A percentile compares a stretch with the other conserved stretches of the same genome.
These are phyloP conservation scores for Pangasius djambal DNA, from an alignment of 2,797 vertebrate genomes.

Conservation along the genomic window DNA sequence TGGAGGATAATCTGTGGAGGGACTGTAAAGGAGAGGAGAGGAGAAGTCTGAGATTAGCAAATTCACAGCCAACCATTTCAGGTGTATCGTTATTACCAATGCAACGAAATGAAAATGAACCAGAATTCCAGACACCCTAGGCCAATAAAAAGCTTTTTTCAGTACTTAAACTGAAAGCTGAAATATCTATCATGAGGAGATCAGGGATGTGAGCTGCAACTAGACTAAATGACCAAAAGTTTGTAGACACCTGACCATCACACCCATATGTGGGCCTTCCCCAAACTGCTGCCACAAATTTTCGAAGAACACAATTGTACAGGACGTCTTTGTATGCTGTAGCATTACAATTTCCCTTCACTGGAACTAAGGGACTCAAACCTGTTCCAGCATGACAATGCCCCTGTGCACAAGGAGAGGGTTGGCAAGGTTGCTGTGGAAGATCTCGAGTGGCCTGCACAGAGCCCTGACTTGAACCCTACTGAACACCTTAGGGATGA, in stretches of 20 bases:
- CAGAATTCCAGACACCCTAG: neutral
- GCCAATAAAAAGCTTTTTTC: neutral
- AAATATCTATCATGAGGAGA: neutral
- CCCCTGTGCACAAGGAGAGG: neutral
- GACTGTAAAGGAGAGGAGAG: slow-evolving; percentile 71
- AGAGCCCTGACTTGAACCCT: neutral
- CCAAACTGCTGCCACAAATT: neutral
- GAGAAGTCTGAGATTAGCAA: slow-evolving; percentile 28
- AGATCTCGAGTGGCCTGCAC: neutral
- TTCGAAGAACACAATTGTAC: neutral
- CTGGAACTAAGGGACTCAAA: neutral
- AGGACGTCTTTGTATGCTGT: neutral
- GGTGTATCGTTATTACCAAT: neutral
- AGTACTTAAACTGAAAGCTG: neutral
- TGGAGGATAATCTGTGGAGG: slow-evolving; percentile 87
- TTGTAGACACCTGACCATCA: neutral
- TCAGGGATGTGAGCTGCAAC: neutral
- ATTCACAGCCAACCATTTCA: neutral
- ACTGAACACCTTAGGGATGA: neutral
- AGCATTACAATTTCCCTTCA: neutral
- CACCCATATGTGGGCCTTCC: neutral
- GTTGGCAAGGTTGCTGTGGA: neutral
- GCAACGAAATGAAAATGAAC: neutral
- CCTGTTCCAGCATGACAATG: neutral
- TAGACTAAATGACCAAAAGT: neutral